Evolutionary conservation across 2,113 vertebrate species (phyloP).

Genomic region (Mustelus asterias): DNA sequence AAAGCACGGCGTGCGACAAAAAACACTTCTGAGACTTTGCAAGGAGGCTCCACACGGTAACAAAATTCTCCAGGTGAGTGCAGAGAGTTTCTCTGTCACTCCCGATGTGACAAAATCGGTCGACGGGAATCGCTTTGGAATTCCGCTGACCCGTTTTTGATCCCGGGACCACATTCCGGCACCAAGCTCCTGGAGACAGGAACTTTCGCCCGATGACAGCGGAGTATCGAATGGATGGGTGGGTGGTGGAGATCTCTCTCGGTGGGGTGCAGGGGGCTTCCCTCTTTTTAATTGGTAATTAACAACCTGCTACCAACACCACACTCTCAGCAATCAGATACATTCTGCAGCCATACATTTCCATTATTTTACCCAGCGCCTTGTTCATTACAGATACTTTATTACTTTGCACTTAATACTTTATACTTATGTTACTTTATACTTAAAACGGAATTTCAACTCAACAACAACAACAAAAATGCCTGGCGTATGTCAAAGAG

Average conservation of each 20-base stretch:
- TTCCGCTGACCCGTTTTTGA: not conserved
- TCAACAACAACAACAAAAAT: not conserved
- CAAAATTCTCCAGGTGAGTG: not conserved
- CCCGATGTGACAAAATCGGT: not conserved
- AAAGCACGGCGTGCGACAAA: not conserved
- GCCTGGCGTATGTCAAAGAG: not conserved
- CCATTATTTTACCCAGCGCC: not conserved
- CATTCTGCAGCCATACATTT: not conserved
- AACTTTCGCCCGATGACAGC: not conserved
- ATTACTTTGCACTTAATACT: no score
- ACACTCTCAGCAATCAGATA: not conserved
- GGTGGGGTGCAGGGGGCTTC: no score
- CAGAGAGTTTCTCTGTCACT: not conserved
- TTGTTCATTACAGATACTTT: not conserved
- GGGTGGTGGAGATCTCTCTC: not conserved
- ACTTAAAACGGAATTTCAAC: not conserved
- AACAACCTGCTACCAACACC: not conserved
- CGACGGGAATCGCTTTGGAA: not conserved
- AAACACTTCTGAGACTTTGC: not conserved
- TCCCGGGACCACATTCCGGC: not conserved
- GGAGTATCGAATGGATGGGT: not conserved
- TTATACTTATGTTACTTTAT: no score
- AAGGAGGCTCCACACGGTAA: no score
- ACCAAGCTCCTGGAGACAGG: not conserved
- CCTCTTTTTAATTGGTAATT: not conserved